phyloP scores from a whole-genome alignment of 2,797 vertebrate species.

The Chromobotia macracanthus region DNA sequence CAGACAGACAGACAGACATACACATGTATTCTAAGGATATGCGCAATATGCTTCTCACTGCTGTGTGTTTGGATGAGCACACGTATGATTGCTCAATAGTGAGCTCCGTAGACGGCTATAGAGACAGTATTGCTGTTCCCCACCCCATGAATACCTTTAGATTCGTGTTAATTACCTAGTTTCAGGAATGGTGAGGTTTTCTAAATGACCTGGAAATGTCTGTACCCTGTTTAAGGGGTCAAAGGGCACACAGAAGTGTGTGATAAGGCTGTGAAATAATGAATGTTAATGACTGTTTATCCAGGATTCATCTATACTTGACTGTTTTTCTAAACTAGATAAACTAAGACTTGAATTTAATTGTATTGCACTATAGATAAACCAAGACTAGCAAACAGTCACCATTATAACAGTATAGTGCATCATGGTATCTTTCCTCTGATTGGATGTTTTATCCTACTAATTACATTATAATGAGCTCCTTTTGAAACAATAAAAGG shows the following conservation, averaged over 20 bases:
- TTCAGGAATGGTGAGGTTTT: not conserved
- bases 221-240: constrained; percentile 51
- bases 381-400: too few species aligned
- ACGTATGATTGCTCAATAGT: constrained; percentile 28
- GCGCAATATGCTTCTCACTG: constrained; percentile 8
- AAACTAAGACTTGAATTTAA: not conserved
- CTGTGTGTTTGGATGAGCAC: constrained; percentile 28
- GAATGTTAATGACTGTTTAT: constrained; percentile 10
- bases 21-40: constrained; percentile 3
- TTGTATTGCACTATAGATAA: too few species aligned
- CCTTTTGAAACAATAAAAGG: not conserved
- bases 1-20: constrained; percentile 14
- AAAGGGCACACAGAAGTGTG: not conserved
- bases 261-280: constrained; percentile 9
- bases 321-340: too few species aligned
- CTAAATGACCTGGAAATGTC: constrained; percentile 52
- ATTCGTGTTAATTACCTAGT: constrained; percentile 2
- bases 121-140: constrained; percentile 38
- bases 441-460: too few species aligned
- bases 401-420: too few species aligned
- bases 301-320: too few species aligned
- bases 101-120: not conserved
- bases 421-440: too few species aligned
- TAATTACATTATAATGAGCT: not conserved
- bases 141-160: constrained; percentile 21